Percentiles rank a stretch among this genome's conserved stretches.
Conservation (phyloP, 2,888 invertebrate species). For the Gibbula magus region DNA sequence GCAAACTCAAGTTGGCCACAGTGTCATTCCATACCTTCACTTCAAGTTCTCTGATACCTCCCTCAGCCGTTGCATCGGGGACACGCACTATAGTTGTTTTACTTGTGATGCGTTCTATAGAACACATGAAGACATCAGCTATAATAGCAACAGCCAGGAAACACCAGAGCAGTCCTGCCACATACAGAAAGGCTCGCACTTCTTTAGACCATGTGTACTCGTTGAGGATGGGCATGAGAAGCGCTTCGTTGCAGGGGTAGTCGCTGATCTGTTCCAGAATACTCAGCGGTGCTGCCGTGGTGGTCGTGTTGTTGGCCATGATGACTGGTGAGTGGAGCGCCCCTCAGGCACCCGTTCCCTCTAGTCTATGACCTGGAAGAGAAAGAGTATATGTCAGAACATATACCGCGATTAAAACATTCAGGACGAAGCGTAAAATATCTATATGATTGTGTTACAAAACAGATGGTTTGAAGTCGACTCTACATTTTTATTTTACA, state of each 20-base stretch:
- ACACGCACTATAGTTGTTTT: constrained; percentile 76
- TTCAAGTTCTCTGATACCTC: constrained; percentile 75
- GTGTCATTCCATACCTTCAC: constrained; percentile 79
- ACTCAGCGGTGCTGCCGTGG: background rate
- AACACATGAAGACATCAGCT: constrained; percentile 80
- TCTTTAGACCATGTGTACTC: constrained; percentile 76
- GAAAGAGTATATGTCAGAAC: too few relatives aligned
- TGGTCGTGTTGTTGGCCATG: background rate
- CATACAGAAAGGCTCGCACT: constrained; percentile 76
- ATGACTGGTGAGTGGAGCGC: background rate
- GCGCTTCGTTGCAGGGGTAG: constrained; percentile 68
- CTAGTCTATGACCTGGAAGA: too few relatives aligned
- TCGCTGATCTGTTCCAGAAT: constrained; percentile 20
- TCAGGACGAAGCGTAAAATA: too few relatives aligned
- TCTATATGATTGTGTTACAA: too few relatives aligned
- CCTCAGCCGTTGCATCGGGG: constrained; percentile 58
- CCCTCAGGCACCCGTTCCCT: too few relatives aligned
- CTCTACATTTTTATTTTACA: too few relatives aligned
- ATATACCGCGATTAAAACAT: too few relatives aligned
- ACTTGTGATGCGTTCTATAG: constrained; percentile 79
- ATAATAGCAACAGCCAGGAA: constrained; percentile 79
- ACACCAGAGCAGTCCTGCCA: constrained; percentile 78
- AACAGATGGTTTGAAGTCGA: too few relatives aligned
- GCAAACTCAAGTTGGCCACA: constrained; percentile 79
- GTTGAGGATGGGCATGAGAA: constrained; percentile 76